phyloP scores from a whole-genome alignment of 2,797 vertebrate genomes.

The Ptychobarbus kaznakovi region DNA sequence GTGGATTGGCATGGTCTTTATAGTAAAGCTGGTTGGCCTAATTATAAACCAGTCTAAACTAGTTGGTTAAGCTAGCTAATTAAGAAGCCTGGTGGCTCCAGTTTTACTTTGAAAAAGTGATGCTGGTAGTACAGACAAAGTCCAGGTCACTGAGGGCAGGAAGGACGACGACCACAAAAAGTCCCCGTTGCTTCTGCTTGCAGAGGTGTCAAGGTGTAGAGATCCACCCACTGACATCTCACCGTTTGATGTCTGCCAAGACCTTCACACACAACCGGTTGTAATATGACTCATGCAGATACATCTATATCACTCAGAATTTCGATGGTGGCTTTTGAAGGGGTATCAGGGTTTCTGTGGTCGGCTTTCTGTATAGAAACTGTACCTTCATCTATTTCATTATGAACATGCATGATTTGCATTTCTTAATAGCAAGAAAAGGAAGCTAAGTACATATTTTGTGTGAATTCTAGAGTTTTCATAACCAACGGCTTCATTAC shows the following conservation, averaged over 20 bases:
- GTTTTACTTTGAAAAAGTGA: not conserved
- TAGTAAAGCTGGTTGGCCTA: not conserved
- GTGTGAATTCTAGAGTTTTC: not conserved
- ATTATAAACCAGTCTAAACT: not conserved
- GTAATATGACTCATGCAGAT: constrained; percentile 66
- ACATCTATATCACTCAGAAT: constrained; percentile 59
- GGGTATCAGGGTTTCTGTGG: constrained; percentile 48
- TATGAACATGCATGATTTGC: constrained; percentile 50
- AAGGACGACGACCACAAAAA: constrained; percentile 57
- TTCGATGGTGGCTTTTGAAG: constrained; percentile 61
- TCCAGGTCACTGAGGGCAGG: constrained; percentile 62
- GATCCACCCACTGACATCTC: constrained; percentile 58
- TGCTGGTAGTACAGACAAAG: not conserved
- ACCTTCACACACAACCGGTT: constrained; percentile 57
- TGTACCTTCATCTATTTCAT: constrained; percentile 43
- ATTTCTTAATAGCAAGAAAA: constrained; percentile 19
- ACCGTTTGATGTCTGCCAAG: constrained; percentile 57
- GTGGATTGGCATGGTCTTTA: not conserved
- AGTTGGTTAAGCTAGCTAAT: constrained; percentile 5
- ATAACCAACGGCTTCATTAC: not conserved
- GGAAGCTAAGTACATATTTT: not conserved
- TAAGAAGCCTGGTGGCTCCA: not conserved
- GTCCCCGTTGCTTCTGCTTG: constrained; percentile 55
- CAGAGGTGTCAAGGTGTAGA: constrained; percentile 53
- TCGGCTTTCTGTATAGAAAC: constrained; percentile 33